Evolutionary conservation across 2,888 invertebrate species (phyloP), one percentile per base, ranked within the genome.

Genomic region (Spialia ferax): DNA sequence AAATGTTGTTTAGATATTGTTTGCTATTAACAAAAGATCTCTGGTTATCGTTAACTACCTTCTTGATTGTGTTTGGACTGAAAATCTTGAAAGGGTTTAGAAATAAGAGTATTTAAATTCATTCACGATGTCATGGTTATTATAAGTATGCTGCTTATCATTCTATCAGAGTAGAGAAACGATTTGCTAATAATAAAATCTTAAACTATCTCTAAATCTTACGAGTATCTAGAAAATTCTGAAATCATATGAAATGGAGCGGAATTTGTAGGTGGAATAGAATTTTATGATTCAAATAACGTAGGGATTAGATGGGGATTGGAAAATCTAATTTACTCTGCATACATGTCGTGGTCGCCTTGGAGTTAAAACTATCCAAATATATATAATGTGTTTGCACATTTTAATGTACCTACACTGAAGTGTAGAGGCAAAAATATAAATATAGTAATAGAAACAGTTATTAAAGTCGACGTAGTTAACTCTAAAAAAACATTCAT

Each of bases 251-350:
- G 32, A 38, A 60, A 54, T 42, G 42, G 26, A 45, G 52, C 60
- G 52, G 57, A 52, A 65, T 32, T 45, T 38, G 13, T 29, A 35
- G 29, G 66, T 22, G 54, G 15, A 45, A 54, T 60, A 38, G 54
- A 60, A 66, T 66, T 66, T 54, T 60, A 60, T 35, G 42, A 66
- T 45, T 66, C 60, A 54, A 60, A 66, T 66, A 60, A 66, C 59
- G 60, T 54, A 45, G 54, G 54, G 45, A 60, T 60, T 54, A 66
- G 60, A 60, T 60, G 26, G 60, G 32, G 29, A 66, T 66, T 38
- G 60, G 66, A 42, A 59, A 66, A 66, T 66, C 60, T 66, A 60
- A 60, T 66, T 66, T 66, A 15, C 42, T 32, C 7, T 26, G 15
- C 52, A 26, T 13, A 38, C 38, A 54, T 7, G 52, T 42, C 60